Conservation (phyloP, 1,140 invertebrate genomes). For the Eufriesea mexicana region DNA sequence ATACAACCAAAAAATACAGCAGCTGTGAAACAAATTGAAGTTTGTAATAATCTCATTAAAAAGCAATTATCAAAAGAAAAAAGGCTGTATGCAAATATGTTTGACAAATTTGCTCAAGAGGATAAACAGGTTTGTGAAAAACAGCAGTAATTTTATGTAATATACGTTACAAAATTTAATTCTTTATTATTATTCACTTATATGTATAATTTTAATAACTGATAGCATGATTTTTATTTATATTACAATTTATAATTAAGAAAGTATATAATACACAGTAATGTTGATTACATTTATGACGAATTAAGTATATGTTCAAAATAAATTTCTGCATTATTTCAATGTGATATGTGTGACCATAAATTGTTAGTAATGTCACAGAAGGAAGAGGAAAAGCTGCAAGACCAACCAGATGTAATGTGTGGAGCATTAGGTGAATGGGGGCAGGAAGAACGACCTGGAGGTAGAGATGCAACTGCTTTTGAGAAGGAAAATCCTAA, state of each 20-base stretch:
- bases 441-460: slow-evolving; percentile 87
- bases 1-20: slow-evolving; percentile 92
- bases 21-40: slow-evolving; percentile 89
- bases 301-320: slow-evolving; percentile 25
- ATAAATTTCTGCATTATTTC: slow-evolving; percentile 18
- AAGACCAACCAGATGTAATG: slow-evolving; percentile 88
- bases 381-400: slow-evolving; percentile 86
- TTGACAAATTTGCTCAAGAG: slow-evolving; percentile 92
- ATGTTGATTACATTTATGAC: slow-evolving; percentile 29
- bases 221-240: not conserved
- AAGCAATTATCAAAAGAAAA: slow-evolving; percentile 92
- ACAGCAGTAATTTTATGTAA: slow-evolving; percentile 37
- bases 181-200: not conserved
- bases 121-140: slow-evolving; percentile 88
- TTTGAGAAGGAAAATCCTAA: slow-evolving; percentile 91
- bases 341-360: slow-evolving; percentile 62
- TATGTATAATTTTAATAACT: slow-evolving; percentile 2
- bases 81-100: slow-evolving; percentile 97
- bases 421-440: slow-evolving; percentile 86
- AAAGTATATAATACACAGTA: not conserved
- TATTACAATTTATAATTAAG: slow-evolving; percentile 32
- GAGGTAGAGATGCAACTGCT: slow-evolving; percentile 86
- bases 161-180: not conserved
- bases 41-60: slow-evolving; percentile 90
- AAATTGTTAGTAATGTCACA: slow-evolving; percentile 81